Percentiles rank a stretch among this genome's conserved stretches.
phyloP scores from a whole-genome alignment of 2,888 invertebrate species.

The Zele albiditarsus region DNA sequence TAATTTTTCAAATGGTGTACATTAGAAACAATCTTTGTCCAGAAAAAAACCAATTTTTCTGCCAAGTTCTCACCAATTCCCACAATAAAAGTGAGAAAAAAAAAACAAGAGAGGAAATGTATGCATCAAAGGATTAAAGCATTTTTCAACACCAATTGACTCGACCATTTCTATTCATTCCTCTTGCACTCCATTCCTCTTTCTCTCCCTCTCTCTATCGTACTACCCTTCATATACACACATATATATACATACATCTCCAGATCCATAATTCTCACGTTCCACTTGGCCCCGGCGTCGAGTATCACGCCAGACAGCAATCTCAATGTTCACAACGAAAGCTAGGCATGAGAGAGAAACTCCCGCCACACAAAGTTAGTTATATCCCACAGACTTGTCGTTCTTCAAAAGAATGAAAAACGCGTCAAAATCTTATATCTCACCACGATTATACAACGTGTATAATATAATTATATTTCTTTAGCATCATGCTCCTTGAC shows the following conservation, averaged over 20 bases:
- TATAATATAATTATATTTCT: neutral
- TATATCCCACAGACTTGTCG: neutral
- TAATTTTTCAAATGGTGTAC: too few species aligned
- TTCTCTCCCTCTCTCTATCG: too few species aligned
- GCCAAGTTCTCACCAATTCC: too few species aligned
- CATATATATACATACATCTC: neutral
- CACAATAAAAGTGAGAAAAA: too few species aligned
- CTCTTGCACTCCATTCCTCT: too few species aligned
- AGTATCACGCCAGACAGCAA: neutral
- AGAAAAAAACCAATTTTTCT: too few species aligned
- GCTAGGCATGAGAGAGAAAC: neutral
- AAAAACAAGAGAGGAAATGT: too few species aligned
- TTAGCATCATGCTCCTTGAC: neutral
- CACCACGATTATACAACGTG: neutral
- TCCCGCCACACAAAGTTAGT: neutral
- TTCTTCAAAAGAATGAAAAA: neutral
- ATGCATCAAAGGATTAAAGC: too few species aligned
- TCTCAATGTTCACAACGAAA: neutral
- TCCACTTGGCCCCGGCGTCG: neutral
- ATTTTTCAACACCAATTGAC: too few species aligned
- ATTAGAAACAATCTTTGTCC: too few species aligned
- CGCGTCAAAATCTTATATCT: neutral
- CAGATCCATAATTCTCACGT: conserved; percentile 4
- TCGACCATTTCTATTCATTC: too few species aligned
- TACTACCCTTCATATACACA: neutral